These are phyloP conservation scores for Gnathonemus echidnorhynchus DNA, from an alignment of 2,113 vertebrate genomes.

Conservation along the genomic window DNA sequence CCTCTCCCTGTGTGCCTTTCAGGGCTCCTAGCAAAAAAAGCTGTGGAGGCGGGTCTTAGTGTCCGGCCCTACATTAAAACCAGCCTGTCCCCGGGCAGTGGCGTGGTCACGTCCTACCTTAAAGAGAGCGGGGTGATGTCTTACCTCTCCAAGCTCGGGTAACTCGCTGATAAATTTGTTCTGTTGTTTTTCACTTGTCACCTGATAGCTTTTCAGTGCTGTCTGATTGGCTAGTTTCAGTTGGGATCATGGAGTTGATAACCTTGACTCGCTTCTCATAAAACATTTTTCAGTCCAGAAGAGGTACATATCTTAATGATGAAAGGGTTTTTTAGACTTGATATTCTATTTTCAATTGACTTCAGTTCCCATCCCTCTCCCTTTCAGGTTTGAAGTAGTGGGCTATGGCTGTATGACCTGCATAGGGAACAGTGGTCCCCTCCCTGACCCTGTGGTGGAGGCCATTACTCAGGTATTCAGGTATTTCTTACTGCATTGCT, in stretches of 20 bases:
- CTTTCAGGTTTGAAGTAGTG: slow-evolving; percentile 85
- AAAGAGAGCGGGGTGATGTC: slow-evolving; percentile 89
- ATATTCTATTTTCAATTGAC: neutral
- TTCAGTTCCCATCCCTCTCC: neutral
- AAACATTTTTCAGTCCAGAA: neutral
- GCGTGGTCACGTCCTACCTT: slow-evolving; percentile 95
- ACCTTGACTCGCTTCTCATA: neutral
- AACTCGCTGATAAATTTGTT: slow-evolving; percentile 15
- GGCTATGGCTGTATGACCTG: slow-evolving; percentile 99
- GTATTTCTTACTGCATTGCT: slow-evolving; percentile 47
- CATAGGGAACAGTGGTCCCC: slow-evolving; percentile 93
- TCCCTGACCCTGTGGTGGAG: slow-evolving; percentile 84
- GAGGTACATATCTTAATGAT: neutral
- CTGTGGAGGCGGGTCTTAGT: slow-evolving; percentile 72
- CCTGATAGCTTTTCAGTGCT: neutral
- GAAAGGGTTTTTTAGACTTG: neutral
- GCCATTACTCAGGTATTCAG: slow-evolving; percentile 87
- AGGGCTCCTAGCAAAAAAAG: slow-evolving; percentile 92
- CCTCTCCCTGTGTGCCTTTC: slow-evolving; percentile 24
- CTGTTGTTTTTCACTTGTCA: neutral
- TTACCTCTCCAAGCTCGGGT: slow-evolving; percentile 77
- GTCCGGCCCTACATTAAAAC: slow-evolving; percentile 97
- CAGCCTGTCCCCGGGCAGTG: slow-evolving; percentile 91
- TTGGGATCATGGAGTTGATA: neutral
- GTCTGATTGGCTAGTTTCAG: neutral